phyloP scores from a whole-genome alignment of 2,888 invertebrate species.

The Drosophila helvetica region DNA sequence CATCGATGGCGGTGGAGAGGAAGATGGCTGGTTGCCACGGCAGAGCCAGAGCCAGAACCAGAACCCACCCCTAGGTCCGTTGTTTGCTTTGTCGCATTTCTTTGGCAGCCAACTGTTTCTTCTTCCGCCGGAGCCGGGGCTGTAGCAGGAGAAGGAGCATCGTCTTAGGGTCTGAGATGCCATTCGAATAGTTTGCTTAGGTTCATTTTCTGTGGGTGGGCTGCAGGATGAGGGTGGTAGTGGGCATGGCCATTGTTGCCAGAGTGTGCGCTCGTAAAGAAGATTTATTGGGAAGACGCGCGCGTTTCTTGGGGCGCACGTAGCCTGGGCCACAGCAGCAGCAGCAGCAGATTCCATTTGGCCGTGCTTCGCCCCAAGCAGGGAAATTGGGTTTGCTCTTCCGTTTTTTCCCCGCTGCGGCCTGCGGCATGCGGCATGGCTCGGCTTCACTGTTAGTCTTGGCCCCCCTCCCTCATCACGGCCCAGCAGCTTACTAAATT shows the following conservation, averaged over 20 bases:
- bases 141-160: constrained; percentile 40
- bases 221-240: constrained; percentile 23
- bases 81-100: constrained; percentile 75
- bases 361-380: constrained; percentile 44
- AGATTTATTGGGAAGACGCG: constrained; percentile 84
- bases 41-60: constrained; percentile 42
- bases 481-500: constrained; percentile 74
- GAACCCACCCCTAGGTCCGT: constrained; percentile 69
- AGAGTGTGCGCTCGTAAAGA: constrained; percentile 83
- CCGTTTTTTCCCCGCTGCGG: constrained; percentile 64
- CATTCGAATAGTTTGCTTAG: constrained; percentile 82
- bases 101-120: constrained; percentile 68
- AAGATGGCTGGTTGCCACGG: constrained; percentile 62
- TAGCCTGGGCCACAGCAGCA: constrained; percentile 51
- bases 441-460: constrained; percentile 33
- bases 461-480: constrained; percentile 39
- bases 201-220: constrained; percentile 77
- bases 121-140: constrained; percentile 38
- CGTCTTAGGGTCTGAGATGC: constrained; percentile 73
- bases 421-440: constrained; percentile 65
- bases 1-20: constrained; percentile 26
- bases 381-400: constrained; percentile 78
- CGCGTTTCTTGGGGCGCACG: constrained; percentile 81
- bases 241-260: constrained; percentile 80
- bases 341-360: constrained; percentile 65